These are phyloP conservation scores for Misgurnus anguillicaudatus DNA, from an alignment of 2,113 vertebrate species.

Conservation along the genomic window DNA sequence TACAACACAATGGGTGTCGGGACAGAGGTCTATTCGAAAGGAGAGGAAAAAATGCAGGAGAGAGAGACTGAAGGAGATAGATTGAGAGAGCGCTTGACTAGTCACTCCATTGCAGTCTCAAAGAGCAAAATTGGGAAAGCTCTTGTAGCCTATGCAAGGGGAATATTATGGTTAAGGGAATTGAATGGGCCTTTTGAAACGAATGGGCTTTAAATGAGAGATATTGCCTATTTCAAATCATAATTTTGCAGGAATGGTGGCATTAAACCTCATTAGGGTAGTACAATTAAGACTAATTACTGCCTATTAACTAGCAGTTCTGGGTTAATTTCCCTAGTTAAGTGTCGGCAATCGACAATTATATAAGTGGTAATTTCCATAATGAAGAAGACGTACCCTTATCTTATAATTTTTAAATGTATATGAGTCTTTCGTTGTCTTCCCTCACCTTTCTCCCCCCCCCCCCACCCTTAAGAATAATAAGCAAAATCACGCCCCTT, in stretches of 20 bases:
- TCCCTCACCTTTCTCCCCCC: conserved; percentile 57
- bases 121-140: not conserved
- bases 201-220: not conserved
- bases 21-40: conserved; percentile 63
- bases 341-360: conserved; percentile 19
- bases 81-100: conserved; percentile 44
- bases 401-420: conserved; percentile 1
- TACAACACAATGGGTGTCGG: conserved; percentile 82
- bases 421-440: conserved; percentile 18
- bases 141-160: not conserved
- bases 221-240: conserved; percentile 11
- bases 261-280: conserved; percentile 10
- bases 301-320: conserved; percentile 20
- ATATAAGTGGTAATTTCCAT: conserved; percentile 16
- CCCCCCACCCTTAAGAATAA: conserved; percentile 47
- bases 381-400: conserved; percentile 19
- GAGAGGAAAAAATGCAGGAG: conserved; percentile 37
- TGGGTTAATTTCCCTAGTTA: conserved; percentile 39
- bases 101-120: conserved; percentile 18
- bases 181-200: not conserved
- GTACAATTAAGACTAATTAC: conserved; percentile 31
- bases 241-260: not conserved
- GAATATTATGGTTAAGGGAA: not conserved
- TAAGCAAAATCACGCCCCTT: conserved; percentile 55
- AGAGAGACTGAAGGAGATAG: conserved; percentile 64